Conservation (phyloP, 1,140 invertebrate species). For the Leptestheria dahalacensis region DNA sequence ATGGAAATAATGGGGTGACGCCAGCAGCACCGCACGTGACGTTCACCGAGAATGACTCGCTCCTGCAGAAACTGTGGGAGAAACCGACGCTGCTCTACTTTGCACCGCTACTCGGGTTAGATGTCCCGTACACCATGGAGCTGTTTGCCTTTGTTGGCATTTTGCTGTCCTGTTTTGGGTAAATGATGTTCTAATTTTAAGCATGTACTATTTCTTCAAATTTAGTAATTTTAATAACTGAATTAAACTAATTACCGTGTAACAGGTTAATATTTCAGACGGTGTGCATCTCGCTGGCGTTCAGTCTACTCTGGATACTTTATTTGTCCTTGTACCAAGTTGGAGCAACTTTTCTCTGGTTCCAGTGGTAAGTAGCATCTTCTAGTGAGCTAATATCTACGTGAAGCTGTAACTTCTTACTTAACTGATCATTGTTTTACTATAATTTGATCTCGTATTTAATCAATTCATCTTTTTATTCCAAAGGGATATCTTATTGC, state of each 20-base stretch:
- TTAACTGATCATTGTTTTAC: too few species aligned
- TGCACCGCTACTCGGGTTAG: conserved; percentile 46
- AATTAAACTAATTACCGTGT: conserved; percentile 21
- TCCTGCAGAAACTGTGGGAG: conserved; percentile 39
- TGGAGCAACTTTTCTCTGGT: conserved; percentile 59
- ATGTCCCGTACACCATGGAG: conserved; percentile 53
- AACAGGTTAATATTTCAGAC: conserved; percentile 45
- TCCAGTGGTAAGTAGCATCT: conserved; percentile 50
- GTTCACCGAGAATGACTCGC: conserved; percentile 27
- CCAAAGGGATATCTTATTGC: conserved; percentile 54
- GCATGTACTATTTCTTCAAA: neutral
- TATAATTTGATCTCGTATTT: conserved; percentile 8
- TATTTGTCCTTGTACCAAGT: conserved; percentile 64
- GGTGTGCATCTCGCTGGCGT: conserved; percentile 43
- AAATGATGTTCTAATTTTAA: conserved; percentile 19
- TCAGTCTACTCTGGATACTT: conserved; percentile 48
- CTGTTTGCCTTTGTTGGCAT: conserved; percentile 48
- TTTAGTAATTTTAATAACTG: neutral
- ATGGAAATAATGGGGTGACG: conserved; percentile 62
- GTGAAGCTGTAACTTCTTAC: too few species aligned
- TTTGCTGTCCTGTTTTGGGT: conserved; percentile 47
- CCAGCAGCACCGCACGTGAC: conserved; percentile 48
- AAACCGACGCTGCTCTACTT: conserved; percentile 56
- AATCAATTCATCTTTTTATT: conserved; percentile 14
- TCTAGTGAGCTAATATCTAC: too few species aligned